phyloP scores from a whole-genome alignment of 2,888 invertebrate species.

The Masnerella sp. region DNA sequence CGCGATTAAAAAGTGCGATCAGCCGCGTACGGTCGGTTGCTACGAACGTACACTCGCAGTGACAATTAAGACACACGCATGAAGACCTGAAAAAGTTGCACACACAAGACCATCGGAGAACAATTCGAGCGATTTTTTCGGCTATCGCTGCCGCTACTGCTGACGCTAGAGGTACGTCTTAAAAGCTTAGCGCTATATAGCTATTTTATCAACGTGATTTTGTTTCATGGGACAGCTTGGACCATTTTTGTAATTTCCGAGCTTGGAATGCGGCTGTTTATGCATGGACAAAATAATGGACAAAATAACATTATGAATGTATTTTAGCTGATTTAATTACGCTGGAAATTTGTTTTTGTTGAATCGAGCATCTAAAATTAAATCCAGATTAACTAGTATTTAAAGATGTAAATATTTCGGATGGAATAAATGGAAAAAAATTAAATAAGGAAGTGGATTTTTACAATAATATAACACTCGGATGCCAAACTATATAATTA shows the following conservation, averaged over 20 bases:
- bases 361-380: too few species aligned
- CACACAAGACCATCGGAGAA: slow-evolving; percentile 73
- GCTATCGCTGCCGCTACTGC: slow-evolving; percentile 75
- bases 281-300: slow-evolving; percentile 19
- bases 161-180: slow-evolving; percentile 76
- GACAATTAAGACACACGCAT: slow-evolving; percentile 65
- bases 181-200: slow-evolving; percentile 70
- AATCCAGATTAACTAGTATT: too few species aligned
- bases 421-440: too few species aligned
- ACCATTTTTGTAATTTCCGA: slow-evolving; percentile 15
- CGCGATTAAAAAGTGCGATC: slow-evolving; percentile 30
- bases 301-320: too few species aligned
- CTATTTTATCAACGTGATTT: slow-evolving; percentile 32
- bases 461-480: too few species aligned
- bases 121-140: slow-evolving; percentile 70
- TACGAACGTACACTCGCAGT: slow-evolving; percentile 33
- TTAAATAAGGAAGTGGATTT: too few species aligned
- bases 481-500: too few species aligned
- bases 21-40: not conserved
- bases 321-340: too few species aligned
- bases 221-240: slow-evolving; percentile 28
- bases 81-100: slow-evolving; percentile 72
- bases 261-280: slow-evolving; percentile 9
- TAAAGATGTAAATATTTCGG: too few species aligned
- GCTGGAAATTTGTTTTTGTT: too few species aligned